Base-by-base conservation (phyloP, 2,888 invertebrate genomes). In the Steinernema scapterisci region DNA sequence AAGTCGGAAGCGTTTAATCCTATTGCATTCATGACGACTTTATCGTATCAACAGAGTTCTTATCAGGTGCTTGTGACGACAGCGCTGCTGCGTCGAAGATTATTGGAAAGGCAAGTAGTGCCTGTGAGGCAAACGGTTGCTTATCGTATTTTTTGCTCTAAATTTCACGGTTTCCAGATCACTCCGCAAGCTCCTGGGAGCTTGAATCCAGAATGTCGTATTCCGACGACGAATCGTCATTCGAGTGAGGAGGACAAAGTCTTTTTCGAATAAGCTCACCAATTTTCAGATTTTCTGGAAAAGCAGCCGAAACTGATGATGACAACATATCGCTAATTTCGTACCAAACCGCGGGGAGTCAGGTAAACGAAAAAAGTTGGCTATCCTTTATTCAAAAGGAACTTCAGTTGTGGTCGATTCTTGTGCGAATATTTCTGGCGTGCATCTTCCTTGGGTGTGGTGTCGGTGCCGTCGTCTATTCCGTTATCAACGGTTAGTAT, bases 261-360 rank as follows among this genome's bases (percentile, higher is more conserved):
- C 31, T 27, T 48, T 48, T 48, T 13, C 16, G 48, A 48, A 5
- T 48, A 16, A n/a, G 3, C 19, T 63, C 31, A 5, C 25, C 16
- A 3, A 31, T 6, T 19, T 31, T 31, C 63, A 63, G 63, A 38
- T 63, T 31, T 63, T 31, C 63, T 2, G 1, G 31, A 5, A 63
- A 63, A 63, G 31, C 63, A 31, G 63, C 31, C 31, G 63, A 63
- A 31, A 63, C 31, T n/a, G 63, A 63, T 38, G 63, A 63, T n/a
- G 63, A 63, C 19, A 63, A 63, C 25, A 31, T 63, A 1, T 63
- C 63, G 5, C 31, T 63, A 27, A 63, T 63, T 63, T 63, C 63
- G 16, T 63, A 63, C 16, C 63, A 63, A 16, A 27, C 63, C 27
- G 25, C 63, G 3, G 63, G 63, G 9, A 63, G 63, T 13, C 63